Evolutionary conservation across 2,888 invertebrate genomes (phyloP).

Genomic region (Acrobasis consociella): DNA sequence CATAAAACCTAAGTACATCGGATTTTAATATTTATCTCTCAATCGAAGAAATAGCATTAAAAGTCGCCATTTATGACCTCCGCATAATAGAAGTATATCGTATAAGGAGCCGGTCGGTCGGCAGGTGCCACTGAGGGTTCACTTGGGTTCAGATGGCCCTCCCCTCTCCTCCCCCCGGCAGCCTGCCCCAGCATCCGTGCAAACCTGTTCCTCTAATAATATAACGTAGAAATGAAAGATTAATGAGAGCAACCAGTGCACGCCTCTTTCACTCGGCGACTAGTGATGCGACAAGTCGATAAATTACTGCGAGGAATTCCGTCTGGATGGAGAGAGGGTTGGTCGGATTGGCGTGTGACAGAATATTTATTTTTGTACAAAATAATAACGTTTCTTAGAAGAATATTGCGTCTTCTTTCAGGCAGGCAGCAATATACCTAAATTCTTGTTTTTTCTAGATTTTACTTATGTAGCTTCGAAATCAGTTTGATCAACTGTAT

Average conservation of each 20-base stretch:
- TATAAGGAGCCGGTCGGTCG: slow-evolving; percentile 41
- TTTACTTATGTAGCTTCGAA: too few relatives aligned
- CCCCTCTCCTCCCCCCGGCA: slow-evolving; percentile 45
- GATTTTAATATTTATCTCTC: slow-evolving; percentile 34
- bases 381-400: not conserved
- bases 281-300: slow-evolving; percentile 46
- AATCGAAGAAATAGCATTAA: slow-evolving; percentile 46
- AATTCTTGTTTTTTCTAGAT: too few relatives aligned
- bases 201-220: slow-evolving; percentile 82
- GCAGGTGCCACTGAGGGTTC: slow-evolving; percentile 81
- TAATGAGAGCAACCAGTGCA: slow-evolving; percentile 82
- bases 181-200: slow-evolving; percentile 73
- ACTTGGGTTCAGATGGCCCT: slow-evolving; percentile 69
- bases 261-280: slow-evolving; percentile 75
- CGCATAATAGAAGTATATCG: slow-evolving; percentile 35
- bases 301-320: slow-evolving; percentile 19
- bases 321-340: not conserved
- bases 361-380: not conserved
- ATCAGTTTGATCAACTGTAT: too few relatives aligned
- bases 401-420: not conserved
- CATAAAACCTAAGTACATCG: not conserved
- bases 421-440: too few relatives aligned
- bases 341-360: not conserved
- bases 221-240: slow-evolving; percentile 82
- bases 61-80: slow-evolving; percentile 52